These are phyloP conservation scores for Zygaena filipendulae DNA, from an alignment of 2,888 invertebrate genomes.

Conservation along the genomic window DNA sequence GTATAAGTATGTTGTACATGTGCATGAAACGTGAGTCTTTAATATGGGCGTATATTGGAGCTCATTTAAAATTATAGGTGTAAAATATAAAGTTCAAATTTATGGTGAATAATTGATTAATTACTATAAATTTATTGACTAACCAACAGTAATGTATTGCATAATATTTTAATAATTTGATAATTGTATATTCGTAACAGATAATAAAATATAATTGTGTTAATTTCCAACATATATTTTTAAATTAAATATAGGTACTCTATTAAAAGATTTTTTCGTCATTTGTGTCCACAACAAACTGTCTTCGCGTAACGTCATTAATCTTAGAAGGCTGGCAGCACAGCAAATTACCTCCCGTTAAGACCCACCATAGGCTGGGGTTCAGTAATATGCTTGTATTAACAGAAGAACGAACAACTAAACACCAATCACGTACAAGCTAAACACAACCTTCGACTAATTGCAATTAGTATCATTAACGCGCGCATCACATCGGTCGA, in stretches of 20 bases:
- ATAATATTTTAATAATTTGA: neutral
- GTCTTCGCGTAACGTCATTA: slow-evolving; percentile 60
- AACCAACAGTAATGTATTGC: too few relatives aligned
- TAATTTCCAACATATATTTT: too few relatives aligned
- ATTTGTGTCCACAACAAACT: slow-evolving; percentile 53
- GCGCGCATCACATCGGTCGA: slow-evolving; percentile 26
- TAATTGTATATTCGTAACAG: slow-evolving; percentile 2
- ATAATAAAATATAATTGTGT: slow-evolving; percentile 17
- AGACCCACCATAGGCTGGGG: slow-evolving; percentile 56
- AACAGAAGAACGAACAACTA: slow-evolving; percentile 40
- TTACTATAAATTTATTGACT: too few relatives aligned
- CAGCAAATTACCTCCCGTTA: slow-evolving; percentile 65
- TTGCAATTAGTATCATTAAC: slow-evolving; percentile 54
- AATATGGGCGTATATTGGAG: too few relatives aligned
- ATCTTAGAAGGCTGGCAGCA: slow-evolving; percentile 60
- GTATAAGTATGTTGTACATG: too few relatives aligned
- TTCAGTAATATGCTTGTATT: slow-evolving; percentile 53
- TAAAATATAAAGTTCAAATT: too few relatives aligned
- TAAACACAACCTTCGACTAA: slow-evolving; percentile 53
- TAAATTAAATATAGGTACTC: too few relatives aligned
- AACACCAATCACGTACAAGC: slow-evolving; percentile 41
- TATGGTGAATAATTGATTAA: too few relatives aligned
- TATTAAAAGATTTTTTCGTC: slow-evolving; percentile 54
- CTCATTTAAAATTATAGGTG: too few relatives aligned
- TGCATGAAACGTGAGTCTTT: too few relatives aligned